Percentiles rank a stretch among this genome's conserved stretches.
Evolutionary conservation across 2,113 vertebrate species (phyloP).

Genomic region (Coracopsis vasa): DNA sequence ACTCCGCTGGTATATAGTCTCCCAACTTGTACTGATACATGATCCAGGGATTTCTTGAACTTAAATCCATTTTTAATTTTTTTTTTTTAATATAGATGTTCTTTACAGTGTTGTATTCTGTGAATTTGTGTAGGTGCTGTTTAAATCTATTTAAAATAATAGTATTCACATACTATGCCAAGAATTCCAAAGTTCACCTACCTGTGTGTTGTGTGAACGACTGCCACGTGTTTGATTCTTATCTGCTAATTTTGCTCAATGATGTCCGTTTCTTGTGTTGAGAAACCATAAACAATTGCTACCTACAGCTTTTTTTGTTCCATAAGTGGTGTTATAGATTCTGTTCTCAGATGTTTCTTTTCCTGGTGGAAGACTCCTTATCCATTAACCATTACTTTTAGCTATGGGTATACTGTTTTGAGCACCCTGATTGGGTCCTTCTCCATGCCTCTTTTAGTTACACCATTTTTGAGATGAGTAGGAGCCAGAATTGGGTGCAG

Average conservation of each 20-base stretch:
- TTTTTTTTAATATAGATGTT: not conserved
- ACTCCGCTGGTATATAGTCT: not conserved
- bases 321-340: not conserved
- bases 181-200: not conserved
- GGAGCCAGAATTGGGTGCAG: not conserved
- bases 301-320: not conserved
- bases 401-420: not conserved
- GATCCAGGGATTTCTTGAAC: not conserved
- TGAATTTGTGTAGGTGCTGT: not conserved
- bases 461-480: rapidly evolving
- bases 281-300: not conserved
- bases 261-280: not conserved
- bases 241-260: not conserved
- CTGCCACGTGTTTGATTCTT: not conserved
- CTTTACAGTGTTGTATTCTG: not conserved
- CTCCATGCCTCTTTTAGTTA: rapidly evolving
- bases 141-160: not conserved
- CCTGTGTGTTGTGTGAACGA: not conserved
- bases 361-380: not conserved
- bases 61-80: not conserved
- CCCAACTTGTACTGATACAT: not conserved
- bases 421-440: not conserved
- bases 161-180: not conserved
- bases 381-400: not conserved
- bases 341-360: not conserved